Evolutionary conservation across 2,797 vertebrate genomes (phyloP), one percentile per base, ranked within the genome.

Genomic region (Glossophaga mutica): DNA sequence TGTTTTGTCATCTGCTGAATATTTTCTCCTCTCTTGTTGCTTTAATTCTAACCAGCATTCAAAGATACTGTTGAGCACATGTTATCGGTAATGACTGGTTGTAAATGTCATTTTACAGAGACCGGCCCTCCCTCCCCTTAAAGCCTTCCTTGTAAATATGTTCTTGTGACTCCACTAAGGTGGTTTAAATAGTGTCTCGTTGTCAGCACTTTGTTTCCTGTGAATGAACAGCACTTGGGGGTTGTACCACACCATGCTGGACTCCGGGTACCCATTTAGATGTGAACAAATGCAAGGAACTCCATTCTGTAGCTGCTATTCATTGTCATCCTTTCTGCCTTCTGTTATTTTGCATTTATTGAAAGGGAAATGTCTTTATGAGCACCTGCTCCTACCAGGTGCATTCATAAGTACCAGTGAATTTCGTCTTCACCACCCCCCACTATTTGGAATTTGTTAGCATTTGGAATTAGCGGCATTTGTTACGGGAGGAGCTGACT

Each of bases 1-100:
- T 90, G 22, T 94, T 87, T 95, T 90, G 65, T 96, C 94, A 93
- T 90, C 71, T 62, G 59, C 18, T 87, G 79, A 87, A 70, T 78
- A 73, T 71, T 74, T 81, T 78, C 76, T 85, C 90, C 62, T 70
- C n/a, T 83, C 90, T 83, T 85, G 88, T 32, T 8, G 59, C 87
- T 93, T 93, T 79, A 39, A 90, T 65, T 84, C 76, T 59, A 74
- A 92, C 59, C n/a, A 68, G 21, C 0, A 2, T 87, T 89, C 83
- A 94, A 84, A 94, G 9, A 55, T 19, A 19, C 11, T 39, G 32
- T 19, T 46, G 59, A 77, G 48, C 70, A 46, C 65, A 46, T 3
- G 4, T 32, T 73, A 24, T 70, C 2, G 3, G 44, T 57, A 83
- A 73, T 34, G 34, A 52, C 59, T 44, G 73, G 10, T 42, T 52